phyloP scores from a whole-genome alignment of 2,888 invertebrate species.

The Mythimna impura region DNA sequence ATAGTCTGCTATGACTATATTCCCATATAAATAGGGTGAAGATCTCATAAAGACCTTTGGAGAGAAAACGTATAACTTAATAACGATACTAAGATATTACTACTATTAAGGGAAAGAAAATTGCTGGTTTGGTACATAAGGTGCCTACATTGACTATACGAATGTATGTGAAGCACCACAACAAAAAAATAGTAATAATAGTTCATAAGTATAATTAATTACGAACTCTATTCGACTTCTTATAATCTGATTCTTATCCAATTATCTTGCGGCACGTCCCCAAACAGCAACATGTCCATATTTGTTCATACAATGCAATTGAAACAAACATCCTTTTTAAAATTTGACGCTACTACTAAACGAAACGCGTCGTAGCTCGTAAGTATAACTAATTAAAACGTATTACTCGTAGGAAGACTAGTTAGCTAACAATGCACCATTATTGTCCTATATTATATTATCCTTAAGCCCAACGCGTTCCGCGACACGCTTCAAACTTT shows the following conservation, averaged over 20 bases:
- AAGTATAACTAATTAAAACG: slow-evolving; percentile 50
- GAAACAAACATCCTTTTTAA: slow-evolving; percentile 16
- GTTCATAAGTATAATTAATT: background rate
- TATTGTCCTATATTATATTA: slow-evolving; percentile 60
- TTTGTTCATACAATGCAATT: background rate
- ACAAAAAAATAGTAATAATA: too few species aligned
- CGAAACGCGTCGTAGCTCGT: slow-evolving; percentile 25
- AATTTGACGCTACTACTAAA: slow-evolving; percentile 21
- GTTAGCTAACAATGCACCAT: slow-evolving; percentile 59
- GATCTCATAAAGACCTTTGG: background rate
- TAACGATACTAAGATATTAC: background rate
- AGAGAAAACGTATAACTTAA: background rate
- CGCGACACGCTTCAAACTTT: slow-evolving; percentile 62
- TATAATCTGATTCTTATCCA: background rate
- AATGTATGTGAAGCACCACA: too few species aligned
- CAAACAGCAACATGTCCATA: background rate
- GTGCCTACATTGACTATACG: background rate
- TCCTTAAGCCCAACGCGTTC: slow-evolving; percentile 55
- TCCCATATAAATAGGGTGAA: background rate
- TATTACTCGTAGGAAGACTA: slow-evolving; percentile 53
- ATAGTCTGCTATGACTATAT: background rate
- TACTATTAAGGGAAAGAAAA: background rate
- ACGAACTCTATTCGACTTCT: background rate
- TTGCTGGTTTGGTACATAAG: background rate
- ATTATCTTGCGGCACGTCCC: background rate